Percentiles rank a stretch among this genome's conserved stretches.
Conservation (phyloP, 1,140 invertebrate genomes). For the Drosophila teissieri region DNA sequence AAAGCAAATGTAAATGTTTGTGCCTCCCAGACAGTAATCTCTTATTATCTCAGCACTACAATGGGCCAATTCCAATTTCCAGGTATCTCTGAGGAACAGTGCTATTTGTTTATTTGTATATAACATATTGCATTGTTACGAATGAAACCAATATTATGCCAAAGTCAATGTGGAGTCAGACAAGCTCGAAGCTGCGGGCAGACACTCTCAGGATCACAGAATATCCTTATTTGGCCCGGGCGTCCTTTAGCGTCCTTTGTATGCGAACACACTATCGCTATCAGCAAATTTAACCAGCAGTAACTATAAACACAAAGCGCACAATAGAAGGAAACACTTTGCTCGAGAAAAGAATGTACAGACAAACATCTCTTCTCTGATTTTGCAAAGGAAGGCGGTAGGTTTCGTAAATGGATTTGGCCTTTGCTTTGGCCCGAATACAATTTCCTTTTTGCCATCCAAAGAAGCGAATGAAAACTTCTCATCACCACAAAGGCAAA, state of each 20-base stretch:
- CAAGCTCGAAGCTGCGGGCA: slow-evolving; percentile 25
- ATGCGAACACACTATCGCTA: slow-evolving; percentile 22
- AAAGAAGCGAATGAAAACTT: slow-evolving; percentile 27
- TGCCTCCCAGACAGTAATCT: slow-evolving; percentile 8
- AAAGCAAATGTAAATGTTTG: slow-evolving; percentile 19
- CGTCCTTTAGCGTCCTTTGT: slow-evolving; percentile 39
- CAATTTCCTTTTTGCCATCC: slow-evolving; percentile 27
- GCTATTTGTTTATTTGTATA: slow-evolving; percentile 38
- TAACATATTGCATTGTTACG: slow-evolving; percentile 39
- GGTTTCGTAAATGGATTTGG: slow-evolving; percentile 40
- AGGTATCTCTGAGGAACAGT: slow-evolving; percentile 5
- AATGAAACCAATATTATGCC: slow-evolving; percentile 47
- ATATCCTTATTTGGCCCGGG: slow-evolving; percentile 33
- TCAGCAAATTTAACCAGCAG: slow-evolving; percentile 33
- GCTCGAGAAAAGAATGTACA: slow-evolving; percentile 20
- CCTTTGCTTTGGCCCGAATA: slow-evolving; percentile 24
- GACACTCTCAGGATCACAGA: slow-evolving; percentile 33
- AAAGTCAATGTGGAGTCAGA: slow-evolving; percentile 44
- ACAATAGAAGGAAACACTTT: slow-evolving; percentile 33
- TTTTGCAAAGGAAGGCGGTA: slow-evolving; percentile 11
- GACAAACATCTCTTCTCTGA: slow-evolving; percentile 19
- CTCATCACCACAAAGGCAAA: slow-evolving; percentile 37
- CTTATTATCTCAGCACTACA: slow-evolving; percentile 32
- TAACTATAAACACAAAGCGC: slow-evolving; percentile 35
- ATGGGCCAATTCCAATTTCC: neutral